Percentiles rank a stretch among this genome's conserved stretches.
phyloP scores from a whole-genome alignment of 1,140 invertebrate genomes.

The Phenacoccus solenopsis region DNA sequence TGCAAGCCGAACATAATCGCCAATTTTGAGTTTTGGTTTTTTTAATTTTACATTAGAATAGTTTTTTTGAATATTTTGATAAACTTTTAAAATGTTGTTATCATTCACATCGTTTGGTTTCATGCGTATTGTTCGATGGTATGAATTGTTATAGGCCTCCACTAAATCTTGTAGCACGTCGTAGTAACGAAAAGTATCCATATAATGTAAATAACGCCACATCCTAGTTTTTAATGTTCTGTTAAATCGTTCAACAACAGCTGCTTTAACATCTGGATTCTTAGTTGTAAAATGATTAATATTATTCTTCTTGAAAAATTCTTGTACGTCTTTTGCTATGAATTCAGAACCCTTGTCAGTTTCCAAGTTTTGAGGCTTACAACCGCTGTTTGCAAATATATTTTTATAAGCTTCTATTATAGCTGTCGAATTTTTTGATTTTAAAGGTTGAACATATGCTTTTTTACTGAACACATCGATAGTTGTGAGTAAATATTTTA shows the following conservation, averaged over 20 bases:
- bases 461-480: constrained; percentile 34
- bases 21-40: constrained; percentile 20
- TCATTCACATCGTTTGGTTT: neutral
- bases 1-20: constrained; percentile 27
- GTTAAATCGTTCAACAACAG: constrained; percentile 35
- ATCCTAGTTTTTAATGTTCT: constrained; percentile 34
- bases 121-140: neutral
- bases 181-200: constrained; percentile 26
- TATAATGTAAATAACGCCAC: constrained; percentile 34
- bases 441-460: constrained; percentile 30
- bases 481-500: constrained; percentile 32
- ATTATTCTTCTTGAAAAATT: constrained; percentile 26
- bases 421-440: constrained; percentile 28
- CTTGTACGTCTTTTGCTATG: constrained; percentile 25
- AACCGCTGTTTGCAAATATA: neutral
- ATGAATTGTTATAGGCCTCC: neutral
- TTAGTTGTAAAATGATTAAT: constrained; percentile 33
- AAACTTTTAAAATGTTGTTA: constrained; percentile 25
- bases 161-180: neutral
- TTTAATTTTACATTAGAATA: constrained; percentile 22
- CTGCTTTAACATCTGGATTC: constrained; percentile 33
- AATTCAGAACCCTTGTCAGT: constrained; percentile 29
- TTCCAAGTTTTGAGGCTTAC: neutral
- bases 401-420: constrained; percentile 9
- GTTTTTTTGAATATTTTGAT: constrained; percentile 31